Evolutionary conservation across 92 coral and sea anemone genomes (phyloP).

Genomic region (Heteractis magnifica): DNA sequence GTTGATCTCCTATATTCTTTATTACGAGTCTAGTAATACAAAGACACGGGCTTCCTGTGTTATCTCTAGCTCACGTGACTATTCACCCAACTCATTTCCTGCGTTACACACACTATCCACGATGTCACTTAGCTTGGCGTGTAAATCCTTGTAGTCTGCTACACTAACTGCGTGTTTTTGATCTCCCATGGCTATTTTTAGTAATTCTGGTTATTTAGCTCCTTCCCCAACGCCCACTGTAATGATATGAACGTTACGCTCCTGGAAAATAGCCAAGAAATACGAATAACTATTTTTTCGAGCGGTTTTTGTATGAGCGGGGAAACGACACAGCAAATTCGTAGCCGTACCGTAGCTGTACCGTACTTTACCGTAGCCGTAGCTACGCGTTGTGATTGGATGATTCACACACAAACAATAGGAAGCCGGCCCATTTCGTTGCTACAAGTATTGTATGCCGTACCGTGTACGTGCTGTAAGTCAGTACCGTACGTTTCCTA

Average conservation of each 20-base stretch:
- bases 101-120: conserved; percentile 24
- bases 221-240: conserved; percentile 28
- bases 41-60: neutral
- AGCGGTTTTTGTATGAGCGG: neutral
- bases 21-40: neutral
- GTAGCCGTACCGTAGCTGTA: no score
- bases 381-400: no score
- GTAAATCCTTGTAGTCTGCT: conserved; percentile 26
- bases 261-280: conserved; percentile 1
- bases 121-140: conserved; percentile 32
- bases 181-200: conserved; percentile 34
- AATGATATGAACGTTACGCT: conserved; percentile 22
- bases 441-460: no score
- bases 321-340: no score
- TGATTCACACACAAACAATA: no score
- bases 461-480: no score
- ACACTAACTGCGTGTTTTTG: conserved; percentile 15
- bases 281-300: neutral
- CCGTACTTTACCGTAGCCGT: no score
- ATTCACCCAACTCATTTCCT: neutral
- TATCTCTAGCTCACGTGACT: neutral
- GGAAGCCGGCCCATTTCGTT: no score
- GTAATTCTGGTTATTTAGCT: conserved; percentile 15
- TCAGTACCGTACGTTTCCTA: no score
- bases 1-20: no score